Conservation (phyloP, 2,888 invertebrate genomes). For the Hybos culiciformis region DNA sequence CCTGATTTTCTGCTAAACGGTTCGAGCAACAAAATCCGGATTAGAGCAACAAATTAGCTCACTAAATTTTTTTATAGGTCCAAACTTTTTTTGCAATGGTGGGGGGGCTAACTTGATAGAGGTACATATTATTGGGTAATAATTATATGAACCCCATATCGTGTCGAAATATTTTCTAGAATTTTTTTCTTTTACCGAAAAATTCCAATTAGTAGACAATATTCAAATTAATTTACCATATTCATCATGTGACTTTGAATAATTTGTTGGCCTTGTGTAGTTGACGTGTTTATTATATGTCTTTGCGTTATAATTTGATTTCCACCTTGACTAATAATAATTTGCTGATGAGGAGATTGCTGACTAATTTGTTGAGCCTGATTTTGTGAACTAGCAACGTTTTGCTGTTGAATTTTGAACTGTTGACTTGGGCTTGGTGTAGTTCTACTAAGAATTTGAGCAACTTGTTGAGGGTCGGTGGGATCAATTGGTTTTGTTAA, state of each 20-base stretch:
- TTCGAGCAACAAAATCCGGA: too few relatives aligned
- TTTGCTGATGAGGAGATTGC: conserved; percentile 11
- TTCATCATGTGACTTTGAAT: conserved; percentile 34
- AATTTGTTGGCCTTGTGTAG: conserved; percentile 34
- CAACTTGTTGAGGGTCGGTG: conserved; percentile 33
- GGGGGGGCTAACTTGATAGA: too few relatives aligned
- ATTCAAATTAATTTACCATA: conserved; percentile 27
- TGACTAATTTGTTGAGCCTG: conserved; percentile 11
- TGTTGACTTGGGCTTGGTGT: conserved; percentile 31
- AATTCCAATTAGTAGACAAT: conserved; percentile 25
- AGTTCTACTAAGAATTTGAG: conserved; percentile 24
- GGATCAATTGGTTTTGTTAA: conserved; percentile 31
- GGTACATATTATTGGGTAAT: too few relatives aligned
- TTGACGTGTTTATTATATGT: conserved; percentile 33
- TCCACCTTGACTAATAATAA: conserved; percentile 16
- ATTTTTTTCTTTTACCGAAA: conserved; percentile 27
- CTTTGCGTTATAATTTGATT: conserved; percentile 30
- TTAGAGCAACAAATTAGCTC: too few relatives aligned
- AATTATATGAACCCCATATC: conserved; percentile 1
- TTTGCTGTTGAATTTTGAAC: too few relatives aligned
- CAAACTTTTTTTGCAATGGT: conserved; percentile 17
- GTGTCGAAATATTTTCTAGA: conserved; percentile 16
- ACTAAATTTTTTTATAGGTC: too few relatives aligned
- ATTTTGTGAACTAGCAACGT: too few relatives aligned
- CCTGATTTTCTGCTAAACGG: too few relatives aligned